Conservation (phyloP, 2,113 vertebrate species). For the Gallinago paraguaiae region DNA sequence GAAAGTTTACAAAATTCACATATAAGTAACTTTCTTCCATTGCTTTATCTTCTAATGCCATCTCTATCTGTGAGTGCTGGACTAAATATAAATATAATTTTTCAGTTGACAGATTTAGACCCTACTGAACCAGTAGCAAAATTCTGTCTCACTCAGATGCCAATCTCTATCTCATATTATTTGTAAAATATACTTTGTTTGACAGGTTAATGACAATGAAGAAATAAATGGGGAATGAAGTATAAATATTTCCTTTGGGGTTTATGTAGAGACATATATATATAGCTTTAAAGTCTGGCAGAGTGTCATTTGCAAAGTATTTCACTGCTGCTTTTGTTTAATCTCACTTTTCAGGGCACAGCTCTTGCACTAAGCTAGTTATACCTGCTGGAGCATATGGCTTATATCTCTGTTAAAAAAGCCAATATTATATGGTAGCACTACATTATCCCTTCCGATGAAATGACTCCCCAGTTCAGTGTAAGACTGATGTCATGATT, state of each 20-base stretch:
- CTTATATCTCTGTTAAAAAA: background rate
- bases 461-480: background rate
- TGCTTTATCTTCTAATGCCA: slow-evolving; percentile 5
- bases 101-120: slow-evolving; percentile 32
- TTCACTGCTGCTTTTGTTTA: background rate
- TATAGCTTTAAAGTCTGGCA: background rate
- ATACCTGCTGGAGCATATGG: background rate
- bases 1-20: background rate
- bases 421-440: background rate
- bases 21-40: background rate
- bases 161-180: background rate
- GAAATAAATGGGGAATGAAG: slow-evolving; percentile 3
- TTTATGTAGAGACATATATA: background rate
- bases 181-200: background rate
- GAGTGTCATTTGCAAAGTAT: background rate
- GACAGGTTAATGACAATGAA: slow-evolving; percentile 24
- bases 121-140: background rate
- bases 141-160: background rate
- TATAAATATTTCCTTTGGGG: background rate
- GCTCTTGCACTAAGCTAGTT: background rate
- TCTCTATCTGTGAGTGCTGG: background rate
- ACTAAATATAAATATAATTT: slow-evolving; percentile 7
- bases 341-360: background rate
- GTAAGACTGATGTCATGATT: background rate
- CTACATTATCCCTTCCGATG: background rate